Percentiles rank a stretch among this genome's conserved stretches.
These are phyloP conservation scores for Chrysemys picta DNA, from an alignment of 2,113 vertebrate genomes.

Conservation along the genomic window DNA sequence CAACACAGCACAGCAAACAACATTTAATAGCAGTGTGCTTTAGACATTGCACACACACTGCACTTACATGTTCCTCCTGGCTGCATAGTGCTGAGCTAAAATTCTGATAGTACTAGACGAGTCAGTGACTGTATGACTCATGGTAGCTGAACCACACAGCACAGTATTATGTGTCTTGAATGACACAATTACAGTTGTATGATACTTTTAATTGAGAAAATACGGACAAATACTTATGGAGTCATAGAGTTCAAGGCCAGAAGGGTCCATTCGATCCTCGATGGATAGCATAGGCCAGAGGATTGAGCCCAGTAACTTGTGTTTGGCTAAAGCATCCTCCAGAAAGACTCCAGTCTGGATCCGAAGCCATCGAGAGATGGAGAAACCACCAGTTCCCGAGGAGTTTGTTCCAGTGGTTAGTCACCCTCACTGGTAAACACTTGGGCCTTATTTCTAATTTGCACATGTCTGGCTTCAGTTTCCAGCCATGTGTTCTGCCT, in stretches of 20 bases:
- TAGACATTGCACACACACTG: background rate
- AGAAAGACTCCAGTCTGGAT: too few species aligned
- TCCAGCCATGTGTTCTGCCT: too few species aligned
- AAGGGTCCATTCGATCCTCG: too few species aligned
- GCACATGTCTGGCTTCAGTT: too few species aligned
- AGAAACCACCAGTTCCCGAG: background rate
- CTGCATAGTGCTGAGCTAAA: background rate
- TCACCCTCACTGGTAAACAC: too few species aligned
- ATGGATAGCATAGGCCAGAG: too few species aligned
- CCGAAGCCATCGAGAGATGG: too few species aligned
- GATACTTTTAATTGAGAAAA: background rate
- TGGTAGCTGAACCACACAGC: background rate
- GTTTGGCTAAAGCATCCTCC: too few species aligned
- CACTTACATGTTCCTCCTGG: background rate
- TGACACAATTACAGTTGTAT: background rate
- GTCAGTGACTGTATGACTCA: background rate
- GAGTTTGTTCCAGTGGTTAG: too few species aligned
- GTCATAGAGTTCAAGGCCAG: too few species aligned
- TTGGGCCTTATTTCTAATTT: too few species aligned
- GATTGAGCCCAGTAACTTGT: too few species aligned
- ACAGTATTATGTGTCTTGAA: background rate
- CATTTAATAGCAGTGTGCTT: rapidly evolving
- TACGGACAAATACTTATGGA: background rate
- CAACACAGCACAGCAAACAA: background rate
- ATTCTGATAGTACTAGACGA: background rate